Evolutionary conservation across 2,113 vertebrate genomes (phyloP).

Genomic region (Clarias batrachus): DNA sequence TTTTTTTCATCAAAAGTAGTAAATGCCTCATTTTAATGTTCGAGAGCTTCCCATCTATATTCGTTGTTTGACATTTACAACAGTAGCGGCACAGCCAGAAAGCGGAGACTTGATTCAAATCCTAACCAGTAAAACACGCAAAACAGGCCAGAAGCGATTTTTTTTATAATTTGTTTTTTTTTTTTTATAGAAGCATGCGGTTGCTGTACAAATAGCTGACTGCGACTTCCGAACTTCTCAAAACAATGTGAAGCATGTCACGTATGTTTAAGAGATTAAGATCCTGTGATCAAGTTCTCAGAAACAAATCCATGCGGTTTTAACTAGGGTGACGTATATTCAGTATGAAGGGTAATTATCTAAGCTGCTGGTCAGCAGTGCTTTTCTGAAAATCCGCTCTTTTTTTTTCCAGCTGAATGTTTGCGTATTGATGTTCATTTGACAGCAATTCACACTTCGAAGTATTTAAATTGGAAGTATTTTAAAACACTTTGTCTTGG

Average conservation of each 20-base stretch:
- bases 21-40: background rate
- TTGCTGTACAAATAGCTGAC: background rate
- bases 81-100: background rate
- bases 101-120: background rate
- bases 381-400: background rate
- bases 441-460: background rate
- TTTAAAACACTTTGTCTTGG: background rate
- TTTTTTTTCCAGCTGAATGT: background rate
- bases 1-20: background rate
- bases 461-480: constrained; percentile 1
- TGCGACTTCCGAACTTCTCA: background rate
- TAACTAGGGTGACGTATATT: background rate
- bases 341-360: constrained; percentile 20
- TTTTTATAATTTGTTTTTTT: too few relatives aligned
- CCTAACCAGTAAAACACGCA: background rate
- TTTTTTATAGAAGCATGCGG: background rate
- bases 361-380: constrained; percentile 30
- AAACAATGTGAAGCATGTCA: background rate
- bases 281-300: background rate
- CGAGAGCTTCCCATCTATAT: background rate
- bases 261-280: background rate
- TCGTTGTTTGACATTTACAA: background rate
- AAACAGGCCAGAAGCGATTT: background rate
- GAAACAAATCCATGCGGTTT: background rate
- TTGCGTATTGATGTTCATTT: background rate